Evolutionary conservation across 2,888 invertebrate species (phyloP).

Genomic region (Heteromurus nitidus): DNA sequence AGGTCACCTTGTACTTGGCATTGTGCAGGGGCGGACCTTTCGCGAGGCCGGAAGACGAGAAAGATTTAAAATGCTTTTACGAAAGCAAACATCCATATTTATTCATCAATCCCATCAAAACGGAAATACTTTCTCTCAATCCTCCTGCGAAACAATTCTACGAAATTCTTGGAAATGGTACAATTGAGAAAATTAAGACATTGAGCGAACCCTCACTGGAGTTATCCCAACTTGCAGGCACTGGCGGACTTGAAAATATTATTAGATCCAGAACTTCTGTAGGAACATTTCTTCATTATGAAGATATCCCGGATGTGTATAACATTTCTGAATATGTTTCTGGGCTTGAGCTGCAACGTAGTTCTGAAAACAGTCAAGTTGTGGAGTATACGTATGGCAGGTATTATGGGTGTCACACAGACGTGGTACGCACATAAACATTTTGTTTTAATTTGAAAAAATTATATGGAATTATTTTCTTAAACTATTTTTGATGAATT

Average conservation of each 20-base stretch:
- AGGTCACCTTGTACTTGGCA: too few species aligned
- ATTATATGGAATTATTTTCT: too few species aligned
- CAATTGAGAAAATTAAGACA: conserved; percentile 3
- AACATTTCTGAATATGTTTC: neutral
- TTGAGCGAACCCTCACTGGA: neutral
- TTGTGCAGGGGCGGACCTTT: too few species aligned
- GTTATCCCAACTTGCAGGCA: neutral
- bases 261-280: neutral
- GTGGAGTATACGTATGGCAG: neutral
- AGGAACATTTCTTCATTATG: neutral
- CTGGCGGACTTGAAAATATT: neutral
- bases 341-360: neutral
- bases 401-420: neutral
- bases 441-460: neutral
- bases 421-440: neutral
- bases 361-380: neutral
- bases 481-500: too few species aligned
- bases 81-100: conserved; percentile 10
- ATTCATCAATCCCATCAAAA: conserved; percentile 20
- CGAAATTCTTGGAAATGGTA: neutral
- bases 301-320: neutral
- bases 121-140: conserved; percentile 8
- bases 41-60: too few species aligned
- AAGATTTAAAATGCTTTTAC: neutral
- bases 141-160: conserved; percentile 26